Evolutionary conservation across 2,888 invertebrate genomes (phyloP).

Genomic region (Invenusta paracnida): DNA sequence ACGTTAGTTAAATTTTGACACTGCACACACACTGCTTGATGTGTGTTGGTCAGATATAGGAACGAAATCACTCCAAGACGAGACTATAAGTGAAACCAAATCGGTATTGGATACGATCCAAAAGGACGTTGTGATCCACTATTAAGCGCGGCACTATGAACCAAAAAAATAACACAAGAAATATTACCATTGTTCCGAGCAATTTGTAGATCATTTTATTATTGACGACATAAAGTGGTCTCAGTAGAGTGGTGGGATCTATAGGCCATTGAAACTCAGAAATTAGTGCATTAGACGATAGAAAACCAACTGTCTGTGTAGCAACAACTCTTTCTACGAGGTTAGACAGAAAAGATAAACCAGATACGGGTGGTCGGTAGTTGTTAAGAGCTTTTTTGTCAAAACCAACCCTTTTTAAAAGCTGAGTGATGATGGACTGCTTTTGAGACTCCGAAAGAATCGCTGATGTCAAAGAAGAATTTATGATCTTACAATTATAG

Average conservation of each 20-base stretch:
- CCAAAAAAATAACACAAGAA: conserved; percentile 44
- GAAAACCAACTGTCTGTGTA: neutral
- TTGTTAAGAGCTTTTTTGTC: conserved; percentile 42
- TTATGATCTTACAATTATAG: conserved; percentile 8
- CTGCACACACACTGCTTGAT: conserved; percentile 16
- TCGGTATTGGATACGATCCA: conserved; percentile 38
- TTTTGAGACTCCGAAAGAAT: conserved; percentile 2
- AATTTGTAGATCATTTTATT: conserved; percentile 43
- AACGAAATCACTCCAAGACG: conserved; percentile 5
- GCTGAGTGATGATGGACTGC: conserved; percentile 32
- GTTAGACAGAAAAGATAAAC: conserved; percentile 43
- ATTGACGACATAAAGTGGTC: conserved; percentile 43
- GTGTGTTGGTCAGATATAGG: neutral
- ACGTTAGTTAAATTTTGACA: neutral
- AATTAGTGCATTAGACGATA: neutral
- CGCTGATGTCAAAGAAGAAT: neutral
- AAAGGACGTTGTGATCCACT: conserved; percentile 45
- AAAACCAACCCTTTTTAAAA: conserved; percentile 45
- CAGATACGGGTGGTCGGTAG: conserved; percentile 43
- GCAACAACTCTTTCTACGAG: conserved; percentile 41
- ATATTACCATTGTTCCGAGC: conserved; percentile 46
- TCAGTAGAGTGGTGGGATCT: conserved; percentile 44
- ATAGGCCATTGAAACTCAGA: conserved; percentile 43
- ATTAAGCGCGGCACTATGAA: conserved; percentile 46
- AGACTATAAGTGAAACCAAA: conserved; percentile 39